Base-by-base conservation (phyloP, 2,888 invertebrate genomes). In the Zaprionus lineosus region DNA sequence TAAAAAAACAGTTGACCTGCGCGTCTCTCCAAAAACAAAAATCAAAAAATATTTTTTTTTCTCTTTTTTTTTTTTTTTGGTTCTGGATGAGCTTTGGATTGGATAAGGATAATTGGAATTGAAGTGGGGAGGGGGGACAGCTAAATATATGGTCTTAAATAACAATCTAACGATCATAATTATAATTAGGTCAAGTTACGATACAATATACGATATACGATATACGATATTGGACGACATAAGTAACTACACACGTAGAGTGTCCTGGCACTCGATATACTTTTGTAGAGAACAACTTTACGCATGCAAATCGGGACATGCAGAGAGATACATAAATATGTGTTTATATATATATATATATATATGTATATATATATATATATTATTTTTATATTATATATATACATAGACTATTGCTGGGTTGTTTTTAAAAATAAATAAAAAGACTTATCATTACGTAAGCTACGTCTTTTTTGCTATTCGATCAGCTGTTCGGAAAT, bases 221-320 rank as follows among this genome's bases (percentile, higher is more conserved):
- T 47, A 67, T 37, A 62, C 58, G 55, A 63, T 47, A 6, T 39
- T 6, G 31, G 11, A 62, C 51, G 36, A 50, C 12, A 29, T 29
- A 29, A 3, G 12, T 4, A 29, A 11, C n/a, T n/a, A 41, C 56
- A 70, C 58, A 74, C 66, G 60, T 57, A 57, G 51, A 58, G 65
- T 58, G 66, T 43, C 19, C 21, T 15, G 29, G 75, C 55, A 57
- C 70, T 53, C 59, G 1, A 47, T 46, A 55, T 58, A 69, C 56
- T 53, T 34, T 14, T 47, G n/a, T n/a, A n/a, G n/a, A 39, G 40
- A 58, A 51, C 46, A 47, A 55, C 48, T 51, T 41, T 64, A 67
- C 57, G 56, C 77, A 82, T 82, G 84, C 84, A 53, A 57, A 15
- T 39, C 56, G 57, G 24, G 16, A 46, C 84, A 84, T 83, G 75